Percentiles rank a stretch among this genome's conserved stretches.
phyloP scores from a whole-genome alignment of 2,888 invertebrate species.

The Rhagophthalmus giganteus region DNA sequence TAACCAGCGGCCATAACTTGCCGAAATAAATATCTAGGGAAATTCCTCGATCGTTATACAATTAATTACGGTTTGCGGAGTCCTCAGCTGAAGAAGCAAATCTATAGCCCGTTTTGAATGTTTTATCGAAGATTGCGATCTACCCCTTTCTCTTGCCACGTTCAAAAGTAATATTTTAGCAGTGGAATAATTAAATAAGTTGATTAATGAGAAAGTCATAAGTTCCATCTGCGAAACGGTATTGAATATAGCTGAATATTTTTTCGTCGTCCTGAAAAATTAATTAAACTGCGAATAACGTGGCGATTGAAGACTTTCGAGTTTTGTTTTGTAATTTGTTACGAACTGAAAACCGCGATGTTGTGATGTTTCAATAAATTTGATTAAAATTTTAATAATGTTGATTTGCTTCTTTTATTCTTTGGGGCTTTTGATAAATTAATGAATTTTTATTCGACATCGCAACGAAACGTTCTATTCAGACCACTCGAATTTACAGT shows the following conservation, averaged over 20 bases:
- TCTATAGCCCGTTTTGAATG: constrained; percentile 6
- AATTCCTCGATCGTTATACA: constrained; percentile 3
- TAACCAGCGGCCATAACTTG: not conserved
- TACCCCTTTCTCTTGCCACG: constrained; percentile 28
- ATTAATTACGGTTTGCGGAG: no score
- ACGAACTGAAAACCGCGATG: constrained; percentile 41
- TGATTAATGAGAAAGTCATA: constrained; percentile 41
- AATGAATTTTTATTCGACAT: constrained; percentile 44
- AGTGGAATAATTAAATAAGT: constrained; percentile 38
- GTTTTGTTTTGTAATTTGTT: constrained; percentile 47
- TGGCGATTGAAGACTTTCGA: constrained; percentile 32
- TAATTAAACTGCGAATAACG: constrained; percentile 44
- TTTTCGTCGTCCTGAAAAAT: constrained; percentile 41
- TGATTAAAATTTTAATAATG: constrained; percentile 53
- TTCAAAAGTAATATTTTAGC: constrained; percentile 36
- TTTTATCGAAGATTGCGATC: constrained; percentile 23
- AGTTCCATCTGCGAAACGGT: constrained; percentile 39
- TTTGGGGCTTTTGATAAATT: constrained; percentile 42
- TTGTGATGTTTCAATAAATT: constrained; percentile 48
- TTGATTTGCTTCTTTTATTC: constrained; percentile 46
- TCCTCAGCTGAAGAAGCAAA: constrained; percentile 8
- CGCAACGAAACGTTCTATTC: constrained; percentile 14
- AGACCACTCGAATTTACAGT: constrained; percentile 9
- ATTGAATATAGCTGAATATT: constrained; percentile 32
- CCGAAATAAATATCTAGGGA: not conserved